Percentiles rank a stretch among this genome's conserved stretches.
These are phyloP conservation scores for Ophraella communa DNA, from an alignment of 2,888 invertebrate genomes.

Conservation along the genomic window DNA sequence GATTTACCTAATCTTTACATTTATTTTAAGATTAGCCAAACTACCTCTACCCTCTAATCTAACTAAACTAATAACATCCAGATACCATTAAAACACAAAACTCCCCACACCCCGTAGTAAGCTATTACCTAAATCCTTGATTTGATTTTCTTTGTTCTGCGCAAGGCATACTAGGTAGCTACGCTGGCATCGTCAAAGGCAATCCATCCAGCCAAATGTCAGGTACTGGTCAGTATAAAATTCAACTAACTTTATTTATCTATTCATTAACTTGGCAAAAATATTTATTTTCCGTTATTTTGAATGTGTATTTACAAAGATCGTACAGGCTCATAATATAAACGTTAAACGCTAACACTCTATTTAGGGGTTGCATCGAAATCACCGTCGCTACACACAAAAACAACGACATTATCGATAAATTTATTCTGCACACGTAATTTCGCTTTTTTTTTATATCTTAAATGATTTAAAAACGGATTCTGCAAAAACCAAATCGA, in stretches of 20 bases:
- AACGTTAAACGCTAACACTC: no score
- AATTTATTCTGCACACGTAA: no score
- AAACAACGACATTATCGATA: no score
- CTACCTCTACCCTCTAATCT: slow-evolving; percentile 7
- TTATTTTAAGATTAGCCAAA: slow-evolving; percentile 14
- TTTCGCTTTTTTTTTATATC: no score
- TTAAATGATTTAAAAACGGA: no score
- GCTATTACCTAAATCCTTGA: slow-evolving; percentile 54
- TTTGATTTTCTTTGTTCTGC: slow-evolving; percentile 57
- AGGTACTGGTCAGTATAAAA: slow-evolving; percentile 76
- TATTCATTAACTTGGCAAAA: slow-evolving; percentile 5
- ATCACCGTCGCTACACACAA: no score
- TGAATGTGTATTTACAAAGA: no score
- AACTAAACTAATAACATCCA: no score
- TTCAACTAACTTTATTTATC: slow-evolving; percentile 30
- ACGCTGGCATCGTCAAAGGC: slow-evolving; percentile 90
- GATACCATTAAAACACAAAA: no score
- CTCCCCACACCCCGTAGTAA: slow-evolving; percentile 46
- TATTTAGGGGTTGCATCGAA: no score
- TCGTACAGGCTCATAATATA: no score
- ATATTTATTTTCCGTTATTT: not conserved
- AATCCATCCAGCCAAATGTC: slow-evolving; percentile 82
- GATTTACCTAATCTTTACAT: slow-evolving; percentile 12
- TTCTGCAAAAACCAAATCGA: no score
- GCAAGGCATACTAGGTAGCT: slow-evolving; percentile 71